Percentiles rank a stretch among this genome's conserved stretches.
Conservation (phyloP, 1,140 invertebrate genomes). For the Habropoda laboriosa region DNA sequence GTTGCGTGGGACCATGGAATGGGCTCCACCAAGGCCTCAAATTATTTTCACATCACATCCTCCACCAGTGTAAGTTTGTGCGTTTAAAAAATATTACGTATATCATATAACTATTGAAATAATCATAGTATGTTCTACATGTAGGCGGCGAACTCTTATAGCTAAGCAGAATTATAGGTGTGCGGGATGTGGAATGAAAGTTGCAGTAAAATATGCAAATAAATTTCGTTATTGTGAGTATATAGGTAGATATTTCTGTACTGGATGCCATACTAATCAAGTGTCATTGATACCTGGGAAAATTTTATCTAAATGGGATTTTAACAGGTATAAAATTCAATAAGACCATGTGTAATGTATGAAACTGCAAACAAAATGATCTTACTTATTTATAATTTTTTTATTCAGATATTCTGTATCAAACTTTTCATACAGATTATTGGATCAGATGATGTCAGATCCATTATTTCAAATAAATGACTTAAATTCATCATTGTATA, state of each 20-base stretch:
- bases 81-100: background rate
- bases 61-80: conserved; percentile 84
- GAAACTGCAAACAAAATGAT: background rate
- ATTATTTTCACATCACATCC: conserved; percentile 92
- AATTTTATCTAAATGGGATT: conserved; percentile 83
- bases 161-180: conserved; percentile 91
- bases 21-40: conserved; percentile 93
- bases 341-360: background rate
- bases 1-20: conserved; percentile 89
- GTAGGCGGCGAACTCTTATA: conserved; percentile 85
- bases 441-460: conserved; percentile 90
- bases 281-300: conserved; percentile 89
- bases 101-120: background rate
- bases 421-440: conserved; percentile 89
- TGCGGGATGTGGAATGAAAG: conserved; percentile 92
- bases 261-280: conserved; percentile 92
- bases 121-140: conserved; percentile 23
- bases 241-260: conserved; percentile 93
- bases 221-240: conserved; percentile 93
- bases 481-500: conserved; percentile 87
- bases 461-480: conserved; percentile 90
- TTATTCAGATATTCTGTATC: conserved; percentile 88
- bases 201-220: conserved; percentile 87
- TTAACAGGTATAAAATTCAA: conserved; percentile 82
- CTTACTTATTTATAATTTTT: background rate